Conservation (phyloP, 2,888 invertebrate genomes). For the Scaptomyza reducta region DNA sequence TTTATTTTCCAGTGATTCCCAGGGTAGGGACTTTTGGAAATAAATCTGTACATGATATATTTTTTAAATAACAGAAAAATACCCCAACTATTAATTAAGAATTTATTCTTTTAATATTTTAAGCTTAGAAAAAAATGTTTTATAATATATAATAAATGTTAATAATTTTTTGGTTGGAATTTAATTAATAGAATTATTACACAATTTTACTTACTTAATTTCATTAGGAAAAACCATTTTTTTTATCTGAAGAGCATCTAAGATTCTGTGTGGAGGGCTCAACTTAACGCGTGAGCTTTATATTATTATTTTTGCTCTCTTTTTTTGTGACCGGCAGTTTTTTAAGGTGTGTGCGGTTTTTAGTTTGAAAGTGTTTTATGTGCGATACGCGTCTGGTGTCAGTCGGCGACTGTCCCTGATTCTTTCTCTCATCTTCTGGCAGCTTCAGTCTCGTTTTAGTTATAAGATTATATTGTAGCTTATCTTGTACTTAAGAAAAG, state of each 20-base stretch:
- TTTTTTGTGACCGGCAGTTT: conserved; percentile 24
- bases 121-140: too few relatives aligned
- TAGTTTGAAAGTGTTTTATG: conserved; percentile 44
- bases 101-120: too few relatives aligned
- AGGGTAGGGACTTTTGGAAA: neutral
- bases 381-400: conserved; percentile 16
- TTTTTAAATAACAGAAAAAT: too few relatives aligned
- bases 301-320: conserved; percentile 25
- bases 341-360: conserved; percentile 56
- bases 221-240: too few relatives aligned
- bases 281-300: neutral
- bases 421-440: neutral
- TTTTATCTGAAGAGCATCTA: too few relatives aligned
- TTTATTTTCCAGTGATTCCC: neutral
- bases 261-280: neutral
- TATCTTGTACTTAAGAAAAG: neutral
- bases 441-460: neutral
- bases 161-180: too few relatives aligned
- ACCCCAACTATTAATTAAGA: too few relatives aligned
- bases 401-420: neutral
- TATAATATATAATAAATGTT: too few relatives aligned
- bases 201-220: too few relatives aligned
- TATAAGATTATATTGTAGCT: neutral
- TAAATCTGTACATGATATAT: neutral
- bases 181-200: too few relatives aligned